Conservation (phyloP, 2,888 invertebrate genomes). For the Melanotus villosus region DNA sequence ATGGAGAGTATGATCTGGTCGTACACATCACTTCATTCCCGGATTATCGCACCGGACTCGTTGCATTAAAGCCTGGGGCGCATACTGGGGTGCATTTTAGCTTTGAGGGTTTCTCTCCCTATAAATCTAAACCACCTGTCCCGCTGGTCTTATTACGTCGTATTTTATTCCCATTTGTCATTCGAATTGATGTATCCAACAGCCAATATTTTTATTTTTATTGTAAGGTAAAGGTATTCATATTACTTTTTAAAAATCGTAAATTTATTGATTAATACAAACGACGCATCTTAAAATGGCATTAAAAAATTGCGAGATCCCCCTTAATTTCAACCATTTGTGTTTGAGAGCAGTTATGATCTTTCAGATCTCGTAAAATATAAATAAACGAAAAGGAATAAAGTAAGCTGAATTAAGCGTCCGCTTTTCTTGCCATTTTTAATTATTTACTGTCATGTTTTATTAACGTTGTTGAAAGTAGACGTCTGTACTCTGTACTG, state of each 20-base stretch:
- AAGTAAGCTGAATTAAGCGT: not conserved
- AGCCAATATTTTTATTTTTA: not conserved
- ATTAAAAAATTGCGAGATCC: too few relatives aligned
- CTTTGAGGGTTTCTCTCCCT: slow-evolving; percentile 2
- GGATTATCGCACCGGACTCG: slow-evolving; percentile 35
- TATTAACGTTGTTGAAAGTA: slow-evolving; percentile 31
- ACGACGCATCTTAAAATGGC: too few relatives aligned
- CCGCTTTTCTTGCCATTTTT: slow-evolving; percentile 20
- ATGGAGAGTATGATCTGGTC: slow-evolving; percentile 41
- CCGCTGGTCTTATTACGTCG: slow-evolving; percentile 8
- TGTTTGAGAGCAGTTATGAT: too few relatives aligned
- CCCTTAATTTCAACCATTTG: too few relatives aligned
- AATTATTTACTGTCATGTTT: slow-evolving; percentile 40
- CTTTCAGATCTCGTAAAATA: too few relatives aligned
- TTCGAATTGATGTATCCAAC: not conserved
- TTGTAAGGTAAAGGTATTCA: too few relatives aligned
- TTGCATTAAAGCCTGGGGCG: slow-evolving; percentile 18
- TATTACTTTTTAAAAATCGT: too few relatives aligned
- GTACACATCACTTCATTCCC: slow-evolving; percentile 39
- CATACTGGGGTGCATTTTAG: slow-evolving; percentile 14
- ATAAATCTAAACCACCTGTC: slow-evolving; percentile 35
- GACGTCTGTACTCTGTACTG: slow-evolving; percentile 19
- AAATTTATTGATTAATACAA: too few relatives aligned
- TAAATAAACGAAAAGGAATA: not conserved
- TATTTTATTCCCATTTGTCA: not conserved